These are phyloP conservation scores for Aphelenchoides avenae DNA, from an alignment of 1,140 invertebrate species.

Conservation along the genomic window DNA sequence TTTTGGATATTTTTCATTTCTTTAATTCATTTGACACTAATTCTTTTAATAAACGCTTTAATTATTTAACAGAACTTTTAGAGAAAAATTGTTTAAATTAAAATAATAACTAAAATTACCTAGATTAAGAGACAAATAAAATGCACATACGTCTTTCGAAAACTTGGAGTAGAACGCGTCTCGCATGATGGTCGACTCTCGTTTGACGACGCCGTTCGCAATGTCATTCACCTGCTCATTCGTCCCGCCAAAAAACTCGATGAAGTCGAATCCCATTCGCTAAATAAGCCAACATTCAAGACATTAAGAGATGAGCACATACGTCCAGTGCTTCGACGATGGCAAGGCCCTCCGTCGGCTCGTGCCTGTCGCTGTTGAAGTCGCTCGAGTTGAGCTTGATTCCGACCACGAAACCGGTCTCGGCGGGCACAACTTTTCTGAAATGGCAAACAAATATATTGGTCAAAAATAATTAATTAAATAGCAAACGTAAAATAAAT, in stretches of 20 bases:
- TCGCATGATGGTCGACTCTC: conserved; percentile 19
- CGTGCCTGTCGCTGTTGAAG: conserved; percentile 29
- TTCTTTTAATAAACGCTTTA: too few relatives aligned
- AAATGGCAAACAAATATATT: too few relatives aligned
- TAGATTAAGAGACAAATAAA: too few relatives aligned
- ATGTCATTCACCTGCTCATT: too few relatives aligned
- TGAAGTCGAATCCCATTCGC: conserved; percentile 20
- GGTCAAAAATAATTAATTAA: too few relatives aligned
- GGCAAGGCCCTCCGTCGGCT: conserved; percentile 15
- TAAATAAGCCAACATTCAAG: neutral
- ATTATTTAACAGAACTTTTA: too few relatives aligned
- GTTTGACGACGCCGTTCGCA: neutral
- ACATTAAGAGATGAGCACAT: too few relatives aligned
- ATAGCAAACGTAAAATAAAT: too few relatives aligned
- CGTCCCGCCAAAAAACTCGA: conserved; percentile 25
- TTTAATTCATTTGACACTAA: too few relatives aligned
- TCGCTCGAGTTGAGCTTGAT: conserved; percentile 49
- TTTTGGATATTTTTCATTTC: too few relatives aligned
- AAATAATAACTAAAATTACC: too few relatives aligned
- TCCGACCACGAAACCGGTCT: conserved; percentile 38
- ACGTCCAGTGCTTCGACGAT: conserved; percentile 7
- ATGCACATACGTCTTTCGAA: conserved; percentile 10
- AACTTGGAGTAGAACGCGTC: conserved; percentile 27
- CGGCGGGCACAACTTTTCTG: conserved; percentile 18
- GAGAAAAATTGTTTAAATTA: too few relatives aligned